These are phyloP conservation scores for Melinaea marsaeus DNA, from an alignment of 2,888 invertebrate species.

Conservation along the genomic window DNA sequence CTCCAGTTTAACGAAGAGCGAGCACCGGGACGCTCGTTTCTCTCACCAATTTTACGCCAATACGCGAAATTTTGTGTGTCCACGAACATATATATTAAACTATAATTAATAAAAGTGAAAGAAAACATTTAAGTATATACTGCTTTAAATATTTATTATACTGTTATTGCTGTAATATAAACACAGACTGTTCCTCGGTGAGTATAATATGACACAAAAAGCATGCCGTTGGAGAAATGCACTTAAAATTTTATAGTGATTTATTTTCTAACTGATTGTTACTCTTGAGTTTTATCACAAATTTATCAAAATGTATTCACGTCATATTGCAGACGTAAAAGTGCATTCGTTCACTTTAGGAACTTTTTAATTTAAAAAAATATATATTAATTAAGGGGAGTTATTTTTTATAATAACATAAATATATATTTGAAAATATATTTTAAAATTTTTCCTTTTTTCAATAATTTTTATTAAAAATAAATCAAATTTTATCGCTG, in stretches of 20 bases:
- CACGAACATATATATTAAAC: neutral
- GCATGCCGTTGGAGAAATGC: constrained; percentile 28
- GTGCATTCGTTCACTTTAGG: too few species aligned
- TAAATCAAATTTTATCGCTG: too few species aligned
- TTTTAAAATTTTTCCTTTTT: too few species aligned
- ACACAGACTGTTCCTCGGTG: constrained; percentile 39
- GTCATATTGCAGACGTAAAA: too few species aligned
- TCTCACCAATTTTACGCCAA: constrained; percentile 24
- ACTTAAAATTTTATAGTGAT: constrained; percentile 8
- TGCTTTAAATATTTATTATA: too few species aligned
- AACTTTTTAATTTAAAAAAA: too few species aligned
- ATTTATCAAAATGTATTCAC: too few species aligned
- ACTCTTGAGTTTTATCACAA: neutral
- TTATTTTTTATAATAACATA: too few species aligned
- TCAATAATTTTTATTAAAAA: too few species aligned
- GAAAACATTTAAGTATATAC: too few species aligned
- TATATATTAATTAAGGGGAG: too few species aligned
- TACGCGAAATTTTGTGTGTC: constrained; percentile 12
- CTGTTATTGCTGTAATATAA: constrained; percentile 17
- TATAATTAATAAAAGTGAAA: neutral
- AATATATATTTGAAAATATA: too few species aligned
- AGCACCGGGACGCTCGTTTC: constrained; percentile 45
- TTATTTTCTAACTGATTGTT: neutral
- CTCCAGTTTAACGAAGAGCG: constrained; percentile 52
- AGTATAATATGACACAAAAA: constrained; percentile 43